phyloP scores from a whole-genome alignment of 30 jellyfish, hydroid and myxozoan genomes.

The Cassiopea andromeda region DNA sequence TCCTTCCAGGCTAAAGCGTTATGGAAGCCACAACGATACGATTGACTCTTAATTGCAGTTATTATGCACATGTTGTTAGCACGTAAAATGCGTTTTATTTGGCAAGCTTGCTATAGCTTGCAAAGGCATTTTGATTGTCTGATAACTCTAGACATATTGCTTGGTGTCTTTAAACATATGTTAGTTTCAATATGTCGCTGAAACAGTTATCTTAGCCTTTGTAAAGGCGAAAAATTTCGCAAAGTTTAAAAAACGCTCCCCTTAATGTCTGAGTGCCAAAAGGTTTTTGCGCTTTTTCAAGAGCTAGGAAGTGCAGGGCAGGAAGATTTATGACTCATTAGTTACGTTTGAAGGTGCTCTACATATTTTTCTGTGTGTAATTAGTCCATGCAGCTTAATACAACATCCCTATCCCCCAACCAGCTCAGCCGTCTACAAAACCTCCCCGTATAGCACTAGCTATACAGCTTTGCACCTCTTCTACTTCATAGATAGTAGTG shows the following conservation, averaged over 20 bases:
- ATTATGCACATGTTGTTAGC: not conserved
- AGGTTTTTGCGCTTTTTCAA: not conserved
- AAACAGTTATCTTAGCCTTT: not conserved
- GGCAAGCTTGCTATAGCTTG: not conserved
- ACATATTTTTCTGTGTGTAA: too few relatives aligned
- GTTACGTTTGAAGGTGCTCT: too few relatives aligned
- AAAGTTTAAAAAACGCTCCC: not conserved
- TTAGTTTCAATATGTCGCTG: not conserved
- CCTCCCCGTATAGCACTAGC: too few relatives aligned
- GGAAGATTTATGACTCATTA: not conserved
- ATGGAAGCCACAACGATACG: not conserved
- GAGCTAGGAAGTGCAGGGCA: not conserved
- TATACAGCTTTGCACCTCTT: too few relatives aligned
- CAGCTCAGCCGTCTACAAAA: too few relatives aligned
- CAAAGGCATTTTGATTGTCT: not conserved
- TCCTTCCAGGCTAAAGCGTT: not conserved
- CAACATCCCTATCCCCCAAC: too few relatives aligned
- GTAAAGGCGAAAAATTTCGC: not conserved
- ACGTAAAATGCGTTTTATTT: slow-evolving; percentile 12
- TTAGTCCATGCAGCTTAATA: too few relatives aligned
- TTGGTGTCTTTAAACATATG: not conserved
- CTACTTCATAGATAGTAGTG: too few relatives aligned
- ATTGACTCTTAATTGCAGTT: not conserved
- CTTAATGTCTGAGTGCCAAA: not conserved
- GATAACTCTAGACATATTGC: slow-evolving; percentile 11